Evolutionary conservation across 2,113 vertebrate genomes (phyloP).

Genomic region (Alexandromys fortis): DNA sequence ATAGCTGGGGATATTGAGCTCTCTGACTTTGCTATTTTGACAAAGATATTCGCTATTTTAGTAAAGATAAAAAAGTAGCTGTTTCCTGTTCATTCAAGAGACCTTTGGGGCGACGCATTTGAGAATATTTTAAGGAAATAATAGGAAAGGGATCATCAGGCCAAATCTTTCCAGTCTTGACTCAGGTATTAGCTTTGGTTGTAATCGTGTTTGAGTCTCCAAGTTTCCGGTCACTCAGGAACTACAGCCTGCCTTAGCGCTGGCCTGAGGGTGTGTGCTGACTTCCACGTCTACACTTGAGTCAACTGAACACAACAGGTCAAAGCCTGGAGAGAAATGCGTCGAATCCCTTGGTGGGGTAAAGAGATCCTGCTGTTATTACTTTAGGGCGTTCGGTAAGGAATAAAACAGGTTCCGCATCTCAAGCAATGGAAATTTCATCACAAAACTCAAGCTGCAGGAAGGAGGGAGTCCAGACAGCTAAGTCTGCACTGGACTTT

Average conservation of each 20-base stretch:
- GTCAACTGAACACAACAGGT: not conserved
- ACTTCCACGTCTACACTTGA: not conserved
- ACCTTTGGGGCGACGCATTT: conserved; percentile 10
- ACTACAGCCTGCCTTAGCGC: not conserved
- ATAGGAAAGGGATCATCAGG: conserved; percentile 34
- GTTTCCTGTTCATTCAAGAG: conserved; percentile 30
- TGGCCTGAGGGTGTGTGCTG: not conserved
- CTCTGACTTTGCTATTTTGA: not conserved
- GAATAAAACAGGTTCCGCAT: not conserved
- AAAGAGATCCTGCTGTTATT: not conserved
- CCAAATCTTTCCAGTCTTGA: not conserved
- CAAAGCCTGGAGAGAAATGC: not conserved
- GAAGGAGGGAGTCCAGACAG: not conserved
- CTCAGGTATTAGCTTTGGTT: not conserved
- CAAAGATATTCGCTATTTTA: not conserved
- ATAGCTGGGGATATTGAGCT: not conserved
- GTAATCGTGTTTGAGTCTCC: not conserved
- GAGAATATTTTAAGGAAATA: conserved; percentile 39
- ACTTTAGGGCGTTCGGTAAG: conserved; percentile 24
- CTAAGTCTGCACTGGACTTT: not conserved
- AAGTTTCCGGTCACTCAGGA: not conserved
- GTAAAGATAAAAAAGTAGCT: not conserved
- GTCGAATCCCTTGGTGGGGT: not conserved
- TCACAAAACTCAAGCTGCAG: not conserved
- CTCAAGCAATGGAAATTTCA: not conserved